Conservation (phyloP, 2,888 invertebrate species). For the Thereva nobilitata region DNA sequence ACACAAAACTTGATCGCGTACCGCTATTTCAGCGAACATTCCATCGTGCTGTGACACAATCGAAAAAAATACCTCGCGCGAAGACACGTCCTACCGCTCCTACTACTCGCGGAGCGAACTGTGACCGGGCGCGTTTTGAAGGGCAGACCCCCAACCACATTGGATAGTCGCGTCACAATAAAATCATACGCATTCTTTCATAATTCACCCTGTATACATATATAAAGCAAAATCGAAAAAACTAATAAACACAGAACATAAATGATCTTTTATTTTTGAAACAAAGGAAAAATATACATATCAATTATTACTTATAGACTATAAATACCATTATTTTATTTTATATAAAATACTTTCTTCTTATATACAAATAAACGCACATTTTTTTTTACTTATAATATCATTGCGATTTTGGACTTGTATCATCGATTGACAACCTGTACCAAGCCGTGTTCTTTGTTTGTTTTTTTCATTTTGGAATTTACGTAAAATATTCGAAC, state of each 20-base stretch:
- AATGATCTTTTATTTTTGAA: conserved; percentile 26
- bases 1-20: too few species aligned
- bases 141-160: too few species aligned
- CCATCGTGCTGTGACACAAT: too few species aligned
- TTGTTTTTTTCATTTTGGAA: not conserved
- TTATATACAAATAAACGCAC: conserved; percentile 34
- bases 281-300: conserved; percentile 16
- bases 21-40: too few species aligned
- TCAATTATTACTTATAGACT: conserved; percentile 12
- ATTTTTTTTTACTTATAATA: conserved; percentile 14
- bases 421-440: not conserved
- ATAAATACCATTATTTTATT: conserved; percentile 25
- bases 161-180: too few species aligned
- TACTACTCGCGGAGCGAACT: too few species aligned
- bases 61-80: too few species aligned
- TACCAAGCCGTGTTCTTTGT: not conserved
- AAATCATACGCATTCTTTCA: too few species aligned
- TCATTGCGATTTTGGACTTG: conserved; percentile 21
- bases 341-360: conserved; percentile 28
- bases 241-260: conserved; percentile 9
- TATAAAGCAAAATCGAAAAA: too few species aligned
- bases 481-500: conserved; percentile 18
- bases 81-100: too few species aligned
- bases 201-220: too few species aligned
- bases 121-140: too few species aligned